Evolutionary conservation across 2,113 vertebrate species (phyloP), one percentile per base, ranked within the genome.

Genomic region (Labrus mixtus): DNA sequence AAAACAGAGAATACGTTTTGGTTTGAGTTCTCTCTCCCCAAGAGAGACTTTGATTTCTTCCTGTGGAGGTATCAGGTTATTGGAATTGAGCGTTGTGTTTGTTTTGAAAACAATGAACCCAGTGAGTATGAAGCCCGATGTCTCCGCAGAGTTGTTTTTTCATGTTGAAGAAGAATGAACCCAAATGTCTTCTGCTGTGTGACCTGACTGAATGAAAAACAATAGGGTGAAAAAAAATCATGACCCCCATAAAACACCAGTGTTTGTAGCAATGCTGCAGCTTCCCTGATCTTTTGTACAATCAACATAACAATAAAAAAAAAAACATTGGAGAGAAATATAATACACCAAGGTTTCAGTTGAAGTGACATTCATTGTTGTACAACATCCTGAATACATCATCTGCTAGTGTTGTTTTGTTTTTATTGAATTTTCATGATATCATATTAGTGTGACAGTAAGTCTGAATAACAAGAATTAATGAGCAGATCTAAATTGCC

Each of bases 1-100:
- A 75, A 87, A 82, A 53, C 15, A 63, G 5, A 48, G 46, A 75
- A 68, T 78, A 2, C 2, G 56, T 65, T 55, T 63, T 29, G 17
- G 68, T 74, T 81, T 25, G 16, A 76, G 12, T 58, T 33, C 6
- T 56, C 13, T 41, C 59, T 62, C 61, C 45, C n/a, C 19, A 1
- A 22, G 46, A 51, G 62, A 59, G 56, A 29, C 39, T 62, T 50
- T 15, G 33, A 45, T 33, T 41, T 57, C 25, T 33, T 53, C 45
- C 51, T 39, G 10, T 43, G 43, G 22, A 39, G 51, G 55, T 64
- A 61, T 81, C 23, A 19, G 13, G 51, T 71, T 53, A 16, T 29
- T 66, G 17, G 59, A 76, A 45, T 57, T 39, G 22, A 51, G 8
- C 3, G 41, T 36, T 64, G 54, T 68, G 41, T 66, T 41, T 1